Conservation (phyloP, 2,888 invertebrate species). For the Sicus ferrugineus region DNA sequence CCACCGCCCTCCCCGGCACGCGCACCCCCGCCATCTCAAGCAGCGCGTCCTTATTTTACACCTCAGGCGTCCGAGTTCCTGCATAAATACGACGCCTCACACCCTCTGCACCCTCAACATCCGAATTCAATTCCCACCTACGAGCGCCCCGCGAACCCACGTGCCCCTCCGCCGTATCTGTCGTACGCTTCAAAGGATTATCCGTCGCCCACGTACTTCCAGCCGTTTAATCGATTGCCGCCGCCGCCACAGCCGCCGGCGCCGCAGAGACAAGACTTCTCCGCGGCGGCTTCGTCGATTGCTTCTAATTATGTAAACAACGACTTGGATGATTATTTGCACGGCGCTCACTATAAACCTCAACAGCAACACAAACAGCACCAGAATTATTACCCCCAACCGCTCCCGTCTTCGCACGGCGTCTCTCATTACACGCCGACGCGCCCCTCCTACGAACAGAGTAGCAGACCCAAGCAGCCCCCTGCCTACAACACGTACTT, state of each 20-base stretch:
- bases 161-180: slow-evolving; percentile 44
- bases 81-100: slow-evolving; percentile 33
- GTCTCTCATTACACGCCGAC: slow-evolving; percentile 5
- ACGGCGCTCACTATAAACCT: slow-evolving; percentile 43
- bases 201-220: slow-evolving; percentile 58
- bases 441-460: not conserved
- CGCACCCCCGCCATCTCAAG: not conserved
- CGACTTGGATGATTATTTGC: slow-evolving; percentile 60
- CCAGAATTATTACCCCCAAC: slow-evolving; percentile 35
- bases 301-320: slow-evolving; percentile 62
- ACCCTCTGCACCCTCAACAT: too few species aligned
- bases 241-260: slow-evolving; percentile 29
- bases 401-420: slow-evolving; percentile 39
- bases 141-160: too few species aligned
- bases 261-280: slow-evolving; percentile 11
- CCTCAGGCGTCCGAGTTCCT: not conserved
- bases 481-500: not conserved
- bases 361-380: slow-evolving; percentile 32
- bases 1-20: slow-evolving; percentile 24
- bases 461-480: not conserved
- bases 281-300: slow-evolving; percentile 37
- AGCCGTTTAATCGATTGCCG: slow-evolving; percentile 32
- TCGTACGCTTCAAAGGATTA: slow-evolving; percentile 62
- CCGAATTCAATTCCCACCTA: slow-evolving; percentile 39
- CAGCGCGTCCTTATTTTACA: not conserved